Base-by-base conservation (phyloP, 2,888 invertebrate genomes). In the Xanthia icteritia region DNA sequence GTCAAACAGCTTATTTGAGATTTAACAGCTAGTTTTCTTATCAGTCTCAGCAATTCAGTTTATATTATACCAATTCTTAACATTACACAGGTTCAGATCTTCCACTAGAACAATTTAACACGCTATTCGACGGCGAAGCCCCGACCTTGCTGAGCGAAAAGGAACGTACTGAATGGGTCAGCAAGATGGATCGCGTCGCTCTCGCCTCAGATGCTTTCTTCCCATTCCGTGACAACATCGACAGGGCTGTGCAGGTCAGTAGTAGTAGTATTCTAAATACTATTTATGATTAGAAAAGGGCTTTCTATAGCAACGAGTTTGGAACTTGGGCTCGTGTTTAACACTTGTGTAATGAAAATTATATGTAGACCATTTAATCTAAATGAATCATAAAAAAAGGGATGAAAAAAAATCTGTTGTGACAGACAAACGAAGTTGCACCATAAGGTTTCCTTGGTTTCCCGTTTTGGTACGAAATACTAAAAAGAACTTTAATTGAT, bases 171-270 rank as follows among this genome's bases (percentile, higher is more conserved):
- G 97, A 97, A 6, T 99, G 99, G 99, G 91, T 98, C 42, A 95
- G 95, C 75, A 96, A 97, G 93, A 95, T 99, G 90, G 97, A 97
- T 82, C 98, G 98, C 45, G 99, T 99, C 51, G 98, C 98, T 6
- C 97, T 99, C 39, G 98, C 98, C 27, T 99, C 99, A 0, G 99
- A 99, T 95, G 99, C 99, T 0, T 99, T 99, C 97, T 99, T 99
- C 97, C 99, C 99, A 48, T 99, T 99, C 97, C 97, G 99, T 86
- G 99, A 99, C 92, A 99, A 99, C 91, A 98, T 99, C 76, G 99
- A 99, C 93, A 97, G 99, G 85, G 99, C 99, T 67, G 97, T 97
- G 86, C 97, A 98, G 98, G 99, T 99, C 92, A 71, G 83, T 79
- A 56, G 2, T 31, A n/a, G n/a, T n/a, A n/a, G 9, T 27, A 5